Evolutionary conservation across 1,140 invertebrate genomes (phyloP).

Genomic region (Drosophila lacertosa): DNA sequence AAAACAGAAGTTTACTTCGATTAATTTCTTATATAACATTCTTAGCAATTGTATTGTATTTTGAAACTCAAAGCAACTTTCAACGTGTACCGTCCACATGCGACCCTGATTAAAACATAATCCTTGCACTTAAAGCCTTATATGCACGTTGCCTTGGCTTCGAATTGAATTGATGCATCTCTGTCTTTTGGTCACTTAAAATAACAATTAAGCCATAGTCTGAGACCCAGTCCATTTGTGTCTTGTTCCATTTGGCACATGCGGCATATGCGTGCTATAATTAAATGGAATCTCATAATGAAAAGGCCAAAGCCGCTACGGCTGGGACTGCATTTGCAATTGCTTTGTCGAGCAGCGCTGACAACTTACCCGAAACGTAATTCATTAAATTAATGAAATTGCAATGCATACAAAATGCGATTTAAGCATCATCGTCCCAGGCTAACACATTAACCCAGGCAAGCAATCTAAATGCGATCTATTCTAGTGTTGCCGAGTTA

Average conservation of each 20-base stretch:
- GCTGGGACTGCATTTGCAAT: constrained; percentile 7
- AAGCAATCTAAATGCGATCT: constrained; percentile 19
- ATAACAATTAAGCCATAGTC: constrained; percentile 64
- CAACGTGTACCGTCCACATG: too few relatives aligned
- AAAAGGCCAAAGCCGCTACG: constrained; percentile 18
- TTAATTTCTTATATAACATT: too few relatives aligned
- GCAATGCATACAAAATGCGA: constrained; percentile 49
- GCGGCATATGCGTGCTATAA: constrained; percentile 37
- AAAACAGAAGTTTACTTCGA: too few relatives aligned
- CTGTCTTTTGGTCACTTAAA: constrained; percentile 35
- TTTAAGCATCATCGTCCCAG: background rate
- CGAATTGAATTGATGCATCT: too few relatives aligned
- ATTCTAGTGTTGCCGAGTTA: background rate
- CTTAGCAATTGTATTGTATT: too few relatives aligned
- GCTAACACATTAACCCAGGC: background rate
- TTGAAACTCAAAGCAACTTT: too few relatives aligned
- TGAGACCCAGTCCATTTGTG: constrained; percentile 16
- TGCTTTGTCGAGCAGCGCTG: constrained; percentile 27
- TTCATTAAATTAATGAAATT: constrained; percentile 79
- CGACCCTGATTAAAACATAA: too few relatives aligned
- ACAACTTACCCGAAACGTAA: constrained; percentile 58
- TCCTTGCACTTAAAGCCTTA: too few relatives aligned
- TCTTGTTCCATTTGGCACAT: constrained; percentile 33
- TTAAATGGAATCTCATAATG: constrained; percentile 62
- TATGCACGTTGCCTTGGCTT: background rate